A percentile compares a stretch with the other conserved stretches of the same genome.
Conservation (phyloP, 2,113 vertebrate genomes). For the Cyprinus carpio region DNA sequence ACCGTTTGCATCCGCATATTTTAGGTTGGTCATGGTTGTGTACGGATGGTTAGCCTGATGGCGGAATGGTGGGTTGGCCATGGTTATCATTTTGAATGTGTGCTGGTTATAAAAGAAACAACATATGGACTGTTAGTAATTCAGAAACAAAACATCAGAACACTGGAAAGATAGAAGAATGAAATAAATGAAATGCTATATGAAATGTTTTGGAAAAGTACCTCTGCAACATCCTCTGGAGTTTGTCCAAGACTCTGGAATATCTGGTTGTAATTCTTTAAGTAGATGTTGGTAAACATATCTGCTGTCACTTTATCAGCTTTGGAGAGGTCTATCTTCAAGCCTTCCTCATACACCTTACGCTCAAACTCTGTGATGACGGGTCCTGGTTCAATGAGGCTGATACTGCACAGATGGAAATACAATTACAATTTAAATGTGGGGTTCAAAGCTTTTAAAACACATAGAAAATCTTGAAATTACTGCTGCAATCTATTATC, state of each 20-base stretch:
- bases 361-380: constrained; percentile 84
- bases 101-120: constrained; percentile 70
- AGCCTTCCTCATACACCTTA: constrained; percentile 81
- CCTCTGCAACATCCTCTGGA: constrained; percentile 83
- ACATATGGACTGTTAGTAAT: neutral
- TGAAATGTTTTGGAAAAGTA: constrained; percentile 51
- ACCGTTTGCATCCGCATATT: constrained; percentile 83
- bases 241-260: constrained; percentile 82
- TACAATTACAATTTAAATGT: neutral
- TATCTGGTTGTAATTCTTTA: constrained; percentile 84
- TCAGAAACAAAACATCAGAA: neutral
- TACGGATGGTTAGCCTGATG: constrained; percentile 86
- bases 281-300: constrained; percentile 83
- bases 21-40: constrained; percentile 85
- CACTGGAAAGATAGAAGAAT: neutral
- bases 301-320: constrained; percentile 81
- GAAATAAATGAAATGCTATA: neutral
- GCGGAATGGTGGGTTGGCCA: constrained; percentile 83
- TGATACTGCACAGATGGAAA: constrained; percentile 69
- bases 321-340: constrained; percentile 84
- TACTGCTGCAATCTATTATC: neutral
- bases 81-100: constrained; percentile 80
- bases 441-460: neutral
- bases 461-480: neutral
- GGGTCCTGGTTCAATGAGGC: constrained; percentile 81